phyloP scores from a whole-genome alignment of 2,113 vertebrate genomes.

The Tychaedon coryphoeus region DNA sequence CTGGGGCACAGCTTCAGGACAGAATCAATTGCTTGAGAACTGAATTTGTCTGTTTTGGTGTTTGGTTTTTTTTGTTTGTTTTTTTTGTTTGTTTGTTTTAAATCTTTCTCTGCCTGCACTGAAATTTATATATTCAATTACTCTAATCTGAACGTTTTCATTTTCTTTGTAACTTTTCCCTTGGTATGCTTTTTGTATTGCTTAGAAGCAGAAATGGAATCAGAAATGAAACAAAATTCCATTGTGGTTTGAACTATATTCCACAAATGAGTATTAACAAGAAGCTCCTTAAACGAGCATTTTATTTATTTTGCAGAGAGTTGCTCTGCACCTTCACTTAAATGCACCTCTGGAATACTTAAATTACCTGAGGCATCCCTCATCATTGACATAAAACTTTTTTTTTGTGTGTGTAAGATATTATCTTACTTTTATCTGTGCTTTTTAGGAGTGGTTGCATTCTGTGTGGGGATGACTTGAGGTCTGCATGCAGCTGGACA shows the following conservation, averaged over 20 bases:
- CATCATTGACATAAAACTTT: rapidly evolving
- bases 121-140: neutral
- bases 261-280: neutral
- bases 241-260: neutral
- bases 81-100: no score
- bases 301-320: neutral
- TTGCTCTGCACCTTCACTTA: neutral
- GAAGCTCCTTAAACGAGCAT: neutral
- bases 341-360: neutral
- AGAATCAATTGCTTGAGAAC: neutral
- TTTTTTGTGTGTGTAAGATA: neutral
- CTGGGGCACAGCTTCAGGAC: neutral
- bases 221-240: neutral
- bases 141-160: neutral
- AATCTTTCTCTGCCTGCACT: neutral
- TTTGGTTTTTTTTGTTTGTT: neutral
- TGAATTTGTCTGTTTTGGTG: neutral
- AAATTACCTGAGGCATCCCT: neutral
- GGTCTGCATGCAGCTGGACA: neutral
- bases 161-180: neutral
- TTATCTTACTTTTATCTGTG: neutral
- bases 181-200: neutral
- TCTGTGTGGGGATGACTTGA: neutral
- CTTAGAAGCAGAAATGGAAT: neutral
- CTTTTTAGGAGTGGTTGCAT: neutral